Base-by-base conservation (phyloP, 2,888 invertebrate genomes). In the Lamellibrachia satsuma region DNA sequence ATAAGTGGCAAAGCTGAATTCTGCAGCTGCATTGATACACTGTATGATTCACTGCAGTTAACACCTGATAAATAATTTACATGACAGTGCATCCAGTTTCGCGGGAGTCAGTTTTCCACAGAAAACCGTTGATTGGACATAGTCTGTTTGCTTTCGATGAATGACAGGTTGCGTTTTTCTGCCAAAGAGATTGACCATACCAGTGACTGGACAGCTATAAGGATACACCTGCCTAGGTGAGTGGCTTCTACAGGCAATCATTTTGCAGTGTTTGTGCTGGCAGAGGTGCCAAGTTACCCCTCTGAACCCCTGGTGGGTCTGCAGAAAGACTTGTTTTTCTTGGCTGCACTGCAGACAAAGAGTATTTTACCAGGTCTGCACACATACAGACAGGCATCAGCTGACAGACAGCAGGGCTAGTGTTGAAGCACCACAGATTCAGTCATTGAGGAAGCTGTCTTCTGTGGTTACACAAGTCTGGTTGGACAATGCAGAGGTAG, bases 61-160 rank as follows among this genome's bases (percentile, higher is more conserved):
- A 75, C 75, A 75, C 75, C 75, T 6, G 75, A 75, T 75, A 75
- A 75, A 75, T 75, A 75, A 75, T 75, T 75, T 75, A 75, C 75
- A 22, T 75, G 75, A 75, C 75, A 75, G 75, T 75, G 75, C 75
- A 75, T 75, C 15, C 22, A 75, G 75, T 75, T 75, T 75, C 22
- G 22, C 75, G 15, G 75, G 75, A 22, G 75, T 75, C 22, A n/a
- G 75, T 75, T 75, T 75, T 75, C 75, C 6, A 6, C 22, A 22
- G 75, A 75, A 75, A 75, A 75, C 15, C 75, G 75, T n/a, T 75
- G 75, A 75, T 75, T 75, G 75, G 75, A 75, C 75, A 6, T 75
- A 75, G 75, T 75, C 22, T 4, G 75, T 22, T 75, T 75, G 75
- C 75, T 6, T 75, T 75, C 22, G 75, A 15, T 75, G 75, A 75